phyloP scores from a whole-genome alignment of 2,888 invertebrate species.

The Anodontia alba region DNA sequence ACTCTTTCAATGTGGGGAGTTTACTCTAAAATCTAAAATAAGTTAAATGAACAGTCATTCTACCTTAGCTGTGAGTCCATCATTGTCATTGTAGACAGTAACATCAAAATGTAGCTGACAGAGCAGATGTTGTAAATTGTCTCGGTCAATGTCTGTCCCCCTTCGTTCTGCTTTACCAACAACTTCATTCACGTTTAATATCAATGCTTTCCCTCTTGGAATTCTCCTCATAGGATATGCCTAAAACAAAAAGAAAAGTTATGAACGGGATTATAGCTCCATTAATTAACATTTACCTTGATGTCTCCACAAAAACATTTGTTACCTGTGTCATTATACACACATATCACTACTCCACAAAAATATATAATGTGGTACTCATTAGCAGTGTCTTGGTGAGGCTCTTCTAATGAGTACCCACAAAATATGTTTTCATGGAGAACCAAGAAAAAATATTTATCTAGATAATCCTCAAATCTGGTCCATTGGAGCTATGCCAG shows the following conservation, averaged over 20 bases:
- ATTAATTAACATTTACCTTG: not conserved
- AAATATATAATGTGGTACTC: no score
- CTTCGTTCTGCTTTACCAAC: constrained; percentile 73
- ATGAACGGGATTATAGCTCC: no score
- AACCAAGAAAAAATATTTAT: no score
- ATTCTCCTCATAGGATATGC: constrained; percentile 77
- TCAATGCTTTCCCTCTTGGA: constrained; percentile 78
- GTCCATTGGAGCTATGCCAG: no score
- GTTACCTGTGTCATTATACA: not conserved
- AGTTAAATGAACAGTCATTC: no score
- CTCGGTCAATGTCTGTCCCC: constrained; percentile 79
- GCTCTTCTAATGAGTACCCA: no score
- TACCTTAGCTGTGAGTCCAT: constrained; percentile 79
- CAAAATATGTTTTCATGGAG: no score
- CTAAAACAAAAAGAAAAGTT: constrained; percentile 61
- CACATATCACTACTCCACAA: no score
- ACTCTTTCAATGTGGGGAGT: no score
- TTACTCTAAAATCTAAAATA: no score
- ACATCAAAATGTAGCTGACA: constrained; percentile 78
- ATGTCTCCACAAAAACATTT: not conserved
- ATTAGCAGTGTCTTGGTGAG: no score
- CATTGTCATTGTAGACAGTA: constrained; percentile 73
- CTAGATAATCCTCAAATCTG: no score
- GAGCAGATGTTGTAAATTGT: constrained; percentile 76
- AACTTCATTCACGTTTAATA: constrained; percentile 80